Evolutionary conservation across 2,113 vertebrate genomes (phyloP), one percentile per base, ranked within the genome.

Genomic region (Physeter macrocephalus): DNA sequence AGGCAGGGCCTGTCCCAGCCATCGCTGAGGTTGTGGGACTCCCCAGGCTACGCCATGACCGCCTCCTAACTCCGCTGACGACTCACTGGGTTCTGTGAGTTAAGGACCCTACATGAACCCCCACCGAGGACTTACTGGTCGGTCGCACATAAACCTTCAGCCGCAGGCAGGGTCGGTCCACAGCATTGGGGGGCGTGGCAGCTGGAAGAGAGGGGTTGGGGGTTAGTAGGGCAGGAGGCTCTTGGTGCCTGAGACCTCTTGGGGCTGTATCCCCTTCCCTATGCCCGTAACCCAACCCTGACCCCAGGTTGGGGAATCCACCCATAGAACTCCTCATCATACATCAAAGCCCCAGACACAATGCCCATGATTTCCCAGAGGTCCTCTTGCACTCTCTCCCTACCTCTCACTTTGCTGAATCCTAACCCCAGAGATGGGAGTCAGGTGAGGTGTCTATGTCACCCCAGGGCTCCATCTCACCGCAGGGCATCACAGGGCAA

Each of bases 111-210:
- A 59, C 15, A 4, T 0, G 0, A 20, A 52, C 14, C 34, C 15
- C 41, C 46, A 10, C 25, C 2, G 2, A 54, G 5, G 41, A 98
- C 98, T 98, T 91, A 97, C 96, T 98, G 25, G 98, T 96, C 0
- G 97, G 96, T n/a, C 96, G 77, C 13, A 98, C 99, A 0, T 99
- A 99, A 91, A 99, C 99, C 97, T 99, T 99, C 92, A 99, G 98
- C 97, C 99, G 99, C 98, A 99, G 98, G 98, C 99, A 99, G 62
- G 99, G 98, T 93, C 98, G 99, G 97, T 99, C 99, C 96, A 99
- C 99, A 39, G 98, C 94, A 96, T 99, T 99, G 0, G 99, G 99
- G 57, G 99, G 99, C 0, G 99, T 99, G 0, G 99, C 99, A 1
- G 99, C 99, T 99, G 98, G 2, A 93, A 98, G 93, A 96, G 17